A percentile compares a stretch with the other conserved stretches of the same genome.
phyloP scores from a whole-genome alignment of 2,888 invertebrate species.

The Sinopyrophorus schimmeli region DNA sequence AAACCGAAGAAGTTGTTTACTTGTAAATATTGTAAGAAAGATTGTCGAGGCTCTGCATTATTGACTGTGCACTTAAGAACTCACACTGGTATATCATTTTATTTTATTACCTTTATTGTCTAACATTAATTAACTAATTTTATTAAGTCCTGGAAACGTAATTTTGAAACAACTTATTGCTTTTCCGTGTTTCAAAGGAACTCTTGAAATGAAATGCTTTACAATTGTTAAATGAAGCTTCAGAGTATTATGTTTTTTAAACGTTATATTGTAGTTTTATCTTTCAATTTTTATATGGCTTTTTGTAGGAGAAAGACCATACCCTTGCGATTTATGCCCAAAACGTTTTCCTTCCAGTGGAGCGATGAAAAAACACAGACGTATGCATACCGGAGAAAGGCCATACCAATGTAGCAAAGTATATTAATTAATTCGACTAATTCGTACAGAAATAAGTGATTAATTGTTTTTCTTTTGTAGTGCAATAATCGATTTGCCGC shows the following conservation, averaged over 20 bases:
- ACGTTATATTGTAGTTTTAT: slow-evolving; percentile 2
- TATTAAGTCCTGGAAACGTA: no score
- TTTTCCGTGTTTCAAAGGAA: no score
- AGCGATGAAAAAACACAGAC: slow-evolving; percentile 75
- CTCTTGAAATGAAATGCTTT: no score
- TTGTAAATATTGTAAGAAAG: slow-evolving; percentile 68
- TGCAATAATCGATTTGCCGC: slow-evolving; percentile 79
- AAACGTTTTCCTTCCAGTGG: slow-evolving; percentile 74
- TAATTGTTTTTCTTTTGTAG: slow-evolving; percentile 53
- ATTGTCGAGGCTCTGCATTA: slow-evolving; percentile 65
- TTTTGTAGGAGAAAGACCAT: slow-evolving; percentile 58
- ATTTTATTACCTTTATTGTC: neutral
- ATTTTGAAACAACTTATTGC: no score
- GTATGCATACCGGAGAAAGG: slow-evolving; percentile 61
- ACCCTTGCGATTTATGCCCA: slow-evolving; percentile 73
- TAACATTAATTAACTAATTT: no score
- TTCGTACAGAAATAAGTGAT: slow-evolving; percentile 7
- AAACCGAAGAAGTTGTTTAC: slow-evolving; percentile 61
- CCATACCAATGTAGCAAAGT: slow-evolving; percentile 64
- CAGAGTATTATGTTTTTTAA: no score
- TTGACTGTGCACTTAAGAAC: slow-evolving; percentile 67
- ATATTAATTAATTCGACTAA: neutral
- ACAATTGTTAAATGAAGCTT: no score
- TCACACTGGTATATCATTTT: slow-evolving; percentile 65
- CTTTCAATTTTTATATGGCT: slow-evolving; percentile 6